These are phyloP conservation scores for Amphipoea lucens DNA, from an alignment of 2,888 invertebrate species.

Conservation along the genomic window DNA sequence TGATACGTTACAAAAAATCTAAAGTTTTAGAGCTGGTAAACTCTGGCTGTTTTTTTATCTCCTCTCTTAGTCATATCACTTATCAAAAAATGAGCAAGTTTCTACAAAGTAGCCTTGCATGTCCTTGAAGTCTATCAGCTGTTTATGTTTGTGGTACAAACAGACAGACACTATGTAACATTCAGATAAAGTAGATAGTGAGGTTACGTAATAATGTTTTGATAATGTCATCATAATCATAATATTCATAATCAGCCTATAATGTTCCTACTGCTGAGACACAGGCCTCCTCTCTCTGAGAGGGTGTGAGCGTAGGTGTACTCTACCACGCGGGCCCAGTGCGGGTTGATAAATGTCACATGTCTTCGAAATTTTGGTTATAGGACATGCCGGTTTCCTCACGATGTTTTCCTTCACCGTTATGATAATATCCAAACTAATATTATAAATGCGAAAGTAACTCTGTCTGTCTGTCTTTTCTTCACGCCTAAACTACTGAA, in stretches of 20 bases:
- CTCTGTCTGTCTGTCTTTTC: too few species aligned
- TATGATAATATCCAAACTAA: too few species aligned
- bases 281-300: too few species aligned
- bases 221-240: slow-evolving; percentile 2
- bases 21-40: not conserved
- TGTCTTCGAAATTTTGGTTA: too few species aligned
- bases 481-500: too few species aligned
- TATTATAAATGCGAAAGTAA: too few species aligned
- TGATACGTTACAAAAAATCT: not conserved
- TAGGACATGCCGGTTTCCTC: too few species aligned
- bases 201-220: slow-evolving; percentile 18
- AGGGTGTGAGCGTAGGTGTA: too few species aligned
- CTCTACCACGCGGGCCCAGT: too few species aligned
- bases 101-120: not conserved
- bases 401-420: too few species aligned
- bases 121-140: slow-evolving; percentile 41
- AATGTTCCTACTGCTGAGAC: too few species aligned
- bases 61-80: not conserved
- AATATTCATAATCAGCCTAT: not conserved
- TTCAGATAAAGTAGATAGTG: slow-evolving; percentile 19
- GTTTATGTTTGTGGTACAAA: slow-evolving; percentile 20
- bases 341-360: too few species aligned
- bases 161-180: slow-evolving; percentile 23
- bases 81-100: slow-evolving; percentile 8
- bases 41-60: not conserved